These are phyloP conservation scores for Aphidius ervi DNA, from an alignment of 1,140 invertebrate genomes.

Conservation along the genomic window DNA sequence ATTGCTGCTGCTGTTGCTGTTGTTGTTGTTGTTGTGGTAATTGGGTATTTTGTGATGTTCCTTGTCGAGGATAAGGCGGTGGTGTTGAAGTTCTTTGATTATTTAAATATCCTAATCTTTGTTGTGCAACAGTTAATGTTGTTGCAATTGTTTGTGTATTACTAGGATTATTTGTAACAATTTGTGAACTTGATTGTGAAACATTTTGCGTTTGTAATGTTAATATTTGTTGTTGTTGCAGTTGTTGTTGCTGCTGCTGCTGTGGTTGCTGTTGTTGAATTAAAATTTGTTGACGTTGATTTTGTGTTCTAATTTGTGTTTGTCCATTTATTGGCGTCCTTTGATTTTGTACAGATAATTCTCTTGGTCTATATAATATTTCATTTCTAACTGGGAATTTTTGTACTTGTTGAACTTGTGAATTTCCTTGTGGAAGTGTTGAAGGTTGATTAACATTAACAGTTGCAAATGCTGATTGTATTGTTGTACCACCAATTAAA, in stretches of 20 bases:
- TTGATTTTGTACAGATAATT: slow-evolving; percentile 27
- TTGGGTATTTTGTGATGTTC: slow-evolving; percentile 13
- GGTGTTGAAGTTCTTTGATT: slow-evolving; percentile 50
- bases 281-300: slow-evolving; percentile 39
- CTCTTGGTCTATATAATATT: slow-evolving; percentile 38
- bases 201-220: slow-evolving; percentile 18
- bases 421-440: slow-evolving; percentile 44
- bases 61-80: slow-evolving; percentile 44
- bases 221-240: slow-evolving; percentile 25
- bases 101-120: slow-evolving; percentile 47
- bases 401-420: slow-evolving; percentile 46
- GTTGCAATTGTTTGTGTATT: slow-evolving; percentile 33
- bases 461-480: slow-evolving; percentile 44
- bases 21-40: slow-evolving; percentile 34
- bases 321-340: slow-evolving; percentile 47
- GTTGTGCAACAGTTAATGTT: slow-evolving; percentile 38
- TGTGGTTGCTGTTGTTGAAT: slow-evolving; percentile 34
- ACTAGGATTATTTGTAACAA: too few relatives aligned
- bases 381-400: slow-evolving; percentile 49
- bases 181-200: slow-evolving; percentile 24
- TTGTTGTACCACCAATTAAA: slow-evolving; percentile 34
- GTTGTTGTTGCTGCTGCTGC: slow-evolving; percentile 33
- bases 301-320: slow-evolving; percentile 38
- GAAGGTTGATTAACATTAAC: slow-evolving; percentile 47
- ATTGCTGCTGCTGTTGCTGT: slow-evolving; percentile 36